Percentiles rank a stretch among this genome's conserved stretches.
These are phyloP conservation scores for Gymnoscopelus microlampas DNA, from an alignment of 2,797 vertebrate genomes.

Conservation along the genomic window DNA sequence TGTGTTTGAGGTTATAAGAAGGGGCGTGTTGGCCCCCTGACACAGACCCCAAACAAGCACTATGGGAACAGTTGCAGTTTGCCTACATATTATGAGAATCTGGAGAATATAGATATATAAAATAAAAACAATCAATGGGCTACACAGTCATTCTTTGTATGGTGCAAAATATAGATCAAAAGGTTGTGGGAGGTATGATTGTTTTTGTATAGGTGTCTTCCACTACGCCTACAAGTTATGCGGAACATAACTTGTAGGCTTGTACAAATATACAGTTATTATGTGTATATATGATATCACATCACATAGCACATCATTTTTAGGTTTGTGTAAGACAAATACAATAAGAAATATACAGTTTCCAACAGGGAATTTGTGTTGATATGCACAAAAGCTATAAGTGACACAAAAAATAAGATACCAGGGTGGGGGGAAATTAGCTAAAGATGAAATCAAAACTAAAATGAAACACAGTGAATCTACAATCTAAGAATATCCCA, in stretches of 20 bases:
- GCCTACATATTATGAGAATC: slow-evolving; percentile 45
- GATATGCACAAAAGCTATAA: neutral
- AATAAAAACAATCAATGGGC: neutral
- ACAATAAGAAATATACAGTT: too few species aligned
- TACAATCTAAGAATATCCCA: neutral
- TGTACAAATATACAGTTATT: too few species aligned
- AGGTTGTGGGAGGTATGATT: neutral
- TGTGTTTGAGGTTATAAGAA: slow-evolving; percentile 78
- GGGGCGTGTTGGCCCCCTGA: slow-evolving; percentile 59
- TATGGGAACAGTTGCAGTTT: slow-evolving; percentile 39
- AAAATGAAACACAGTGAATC: neutral
- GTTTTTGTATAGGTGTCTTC: neutral
- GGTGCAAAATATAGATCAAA: neutral
- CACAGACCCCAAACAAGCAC: slow-evolving; percentile 49
- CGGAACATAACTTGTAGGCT: too few species aligned
- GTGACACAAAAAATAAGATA: too few species aligned
- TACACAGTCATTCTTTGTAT: neutral
- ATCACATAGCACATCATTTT: too few species aligned
- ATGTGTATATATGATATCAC: too few species aligned
- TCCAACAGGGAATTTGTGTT: too few species aligned
- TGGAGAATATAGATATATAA: slow-evolving; percentile 3
- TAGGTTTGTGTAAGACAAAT: too few species aligned
- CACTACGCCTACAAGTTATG: too few species aligned
- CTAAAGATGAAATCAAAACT: neutral
- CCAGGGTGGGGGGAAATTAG: neutral